Base-by-base conservation (phyloP, 2,797 vertebrate genomes). In the Enoplosus armatus region DNA sequence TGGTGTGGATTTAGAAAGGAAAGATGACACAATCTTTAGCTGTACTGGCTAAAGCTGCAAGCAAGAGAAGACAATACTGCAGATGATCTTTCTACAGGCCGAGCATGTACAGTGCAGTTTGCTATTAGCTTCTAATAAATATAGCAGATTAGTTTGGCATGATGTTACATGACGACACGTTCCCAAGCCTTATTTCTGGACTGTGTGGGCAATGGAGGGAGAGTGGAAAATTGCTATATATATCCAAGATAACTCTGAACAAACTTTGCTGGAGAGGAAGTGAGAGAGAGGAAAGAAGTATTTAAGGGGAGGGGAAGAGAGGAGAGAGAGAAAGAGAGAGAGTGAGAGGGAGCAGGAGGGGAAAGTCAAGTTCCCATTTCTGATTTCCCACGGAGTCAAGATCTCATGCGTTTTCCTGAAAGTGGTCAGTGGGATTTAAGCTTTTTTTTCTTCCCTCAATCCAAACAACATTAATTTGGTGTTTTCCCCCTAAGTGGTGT, bases 371-470 rank as follows among this genome's bases (percentile, higher is more conserved):
- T 90, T 93, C 85, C 79, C 87, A 80, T 87, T 90, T 85, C 74
- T 72, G 48, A 82, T 93, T 95, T 96, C 94, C 94, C 94, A 95
- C 88, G 83, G 86, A 89, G 75, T 43, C 33, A 4, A 71, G 71
- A 79, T 85, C 93, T 88, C 84, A 76, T 82, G 77, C 48, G 33
- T 69, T 75, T 80, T 75, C 64, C 82, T 82, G 43, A 75, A 83
- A 90, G 80, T 68, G 64, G 61, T 86, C 22, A 50, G 67, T 87
- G 83, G 75, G 82, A 82, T 71, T 77, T 59, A 8, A 69, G 33
- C 29, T 27, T 62, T 66, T 85, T 18, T 6, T 27, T 18, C n/a
- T 55, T 1, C 24, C 60, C 43, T 75, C 45, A 73, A 35, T 70
- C 33, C 78, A 71, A 88, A 90, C 77, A 82, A 75, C 62, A 59